A percentile compares a stretch with the other conserved stretches of the same genome.
These are phyloP conservation scores for Malaclemys terrapin DNA, from an alignment of 2,113 vertebrate genomes.

Conservation along the genomic window DNA sequence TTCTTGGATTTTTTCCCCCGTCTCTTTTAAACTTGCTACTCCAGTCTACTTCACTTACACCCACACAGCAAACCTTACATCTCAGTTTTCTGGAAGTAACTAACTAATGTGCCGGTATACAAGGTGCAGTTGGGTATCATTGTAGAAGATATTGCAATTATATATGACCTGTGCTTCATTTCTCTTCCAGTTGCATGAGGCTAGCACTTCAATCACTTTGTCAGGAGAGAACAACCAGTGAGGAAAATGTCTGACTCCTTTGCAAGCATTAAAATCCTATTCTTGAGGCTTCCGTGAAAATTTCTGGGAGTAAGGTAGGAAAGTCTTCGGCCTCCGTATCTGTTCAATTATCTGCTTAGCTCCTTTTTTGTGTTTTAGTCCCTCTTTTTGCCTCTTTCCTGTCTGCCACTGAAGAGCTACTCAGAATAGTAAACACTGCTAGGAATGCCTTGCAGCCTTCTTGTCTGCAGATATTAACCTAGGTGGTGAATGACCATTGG, in stretches of 20 bases:
- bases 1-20: constrained; percentile 34
- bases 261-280: constrained; percentile 50
- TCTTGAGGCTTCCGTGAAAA: constrained; percentile 34
- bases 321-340: neutral
- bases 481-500: neutral
- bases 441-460: neutral
- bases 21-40: constrained; percentile 60
- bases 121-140: constrained; percentile 50
- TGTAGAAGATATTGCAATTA: constrained; percentile 55
- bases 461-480: neutral
- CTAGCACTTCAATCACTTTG: constrained; percentile 41
- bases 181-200: constrained; percentile 14
- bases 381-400: neutral
- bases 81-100: constrained; percentile 67
- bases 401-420: neutral
- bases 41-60: constrained; percentile 46
- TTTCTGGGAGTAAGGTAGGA: constrained; percentile 39
- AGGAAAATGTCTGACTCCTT: constrained; percentile 10
- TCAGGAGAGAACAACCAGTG: constrained; percentile 28
- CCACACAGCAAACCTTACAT: constrained; percentile 60
- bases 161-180: constrained; percentile 16
- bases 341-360: neutral
- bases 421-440: neutral
- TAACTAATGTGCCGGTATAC: constrained; percentile 20
- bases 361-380: neutral